These are phyloP conservation scores for Eurytoma adleriae DNA, from an alignment of 2,888 invertebrate genomes.

Conservation along the genomic window DNA sequence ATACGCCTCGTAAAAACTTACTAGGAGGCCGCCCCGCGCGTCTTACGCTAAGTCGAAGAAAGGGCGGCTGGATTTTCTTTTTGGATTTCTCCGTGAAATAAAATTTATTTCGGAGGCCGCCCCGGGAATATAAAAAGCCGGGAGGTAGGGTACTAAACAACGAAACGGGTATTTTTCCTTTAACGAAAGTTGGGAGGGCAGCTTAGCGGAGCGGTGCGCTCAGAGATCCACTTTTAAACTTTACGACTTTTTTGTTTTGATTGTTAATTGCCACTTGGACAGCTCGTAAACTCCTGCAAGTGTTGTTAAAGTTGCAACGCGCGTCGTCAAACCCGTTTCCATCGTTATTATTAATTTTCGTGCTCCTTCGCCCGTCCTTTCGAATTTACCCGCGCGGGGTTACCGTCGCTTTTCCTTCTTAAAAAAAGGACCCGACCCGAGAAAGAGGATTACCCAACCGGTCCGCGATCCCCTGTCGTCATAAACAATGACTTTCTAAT, in stretches of 20 bases:
- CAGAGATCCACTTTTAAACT: constrained; percentile 14
- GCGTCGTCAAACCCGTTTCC: not conserved
- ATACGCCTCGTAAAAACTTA: constrained; percentile 6
- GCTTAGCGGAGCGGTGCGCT: not conserved
- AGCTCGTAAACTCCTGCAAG: constrained; percentile 1
- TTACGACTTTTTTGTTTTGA: constrained; percentile 14
- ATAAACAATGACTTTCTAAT: constrained; percentile 68
- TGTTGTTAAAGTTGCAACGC: not conserved
- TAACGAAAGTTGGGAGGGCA: not conserved
- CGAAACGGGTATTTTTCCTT: not conserved
- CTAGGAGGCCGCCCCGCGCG: not conserved
- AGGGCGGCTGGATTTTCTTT: too few relatives aligned
- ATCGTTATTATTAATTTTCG: not conserved
- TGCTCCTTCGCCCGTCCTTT: not conserved
- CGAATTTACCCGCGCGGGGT: not conserved
- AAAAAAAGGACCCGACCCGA: too few relatives aligned
- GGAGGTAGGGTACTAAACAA: not conserved
- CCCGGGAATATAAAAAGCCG: not conserved
- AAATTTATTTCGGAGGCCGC: too few relatives aligned
- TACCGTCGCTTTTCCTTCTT: not conserved
- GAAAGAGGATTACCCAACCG: constrained; percentile 49
- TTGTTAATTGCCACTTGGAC: constrained; percentile 16
- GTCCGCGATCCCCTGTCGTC: constrained; percentile 57
- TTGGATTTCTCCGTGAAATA: too few relatives aligned
- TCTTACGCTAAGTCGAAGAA: not conserved